Evolutionary conservation across 2,797 vertebrate genomes (phyloP).

Genomic region (Sebastes aleutianus): DNA sequence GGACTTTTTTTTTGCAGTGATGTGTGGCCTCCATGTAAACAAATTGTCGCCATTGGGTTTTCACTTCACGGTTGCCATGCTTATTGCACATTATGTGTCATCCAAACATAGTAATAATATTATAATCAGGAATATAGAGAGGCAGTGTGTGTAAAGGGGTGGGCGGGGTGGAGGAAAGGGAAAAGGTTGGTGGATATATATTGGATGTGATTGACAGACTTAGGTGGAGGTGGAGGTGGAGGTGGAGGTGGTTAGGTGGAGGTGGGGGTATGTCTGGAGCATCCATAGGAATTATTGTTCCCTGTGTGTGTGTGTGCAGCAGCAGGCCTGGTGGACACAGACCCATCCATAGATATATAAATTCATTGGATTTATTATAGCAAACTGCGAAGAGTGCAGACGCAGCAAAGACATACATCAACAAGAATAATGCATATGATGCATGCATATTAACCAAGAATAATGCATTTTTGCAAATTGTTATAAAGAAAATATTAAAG

Average conservation of each 20-base stretch:
- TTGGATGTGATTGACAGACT: constrained; percentile 84
- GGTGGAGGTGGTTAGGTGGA: constrained; percentile 61
- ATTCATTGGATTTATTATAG: constrained; percentile 66
- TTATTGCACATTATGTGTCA: constrained; percentile 29
- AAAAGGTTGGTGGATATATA: constrained; percentile 71
- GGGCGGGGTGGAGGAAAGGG: constrained; percentile 76
- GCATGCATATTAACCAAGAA: constrained; percentile 28
- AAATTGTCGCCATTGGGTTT: constrained; percentile 55
- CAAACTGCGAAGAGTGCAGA: constrained; percentile 68
- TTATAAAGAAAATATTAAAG: background rate
- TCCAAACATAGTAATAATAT: constrained; percentile 76
- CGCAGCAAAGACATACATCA: constrained; percentile 72
- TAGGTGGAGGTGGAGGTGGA: constrained; percentile 74
- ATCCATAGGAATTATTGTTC: constrained; percentile 80
- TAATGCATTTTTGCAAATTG: background rate
- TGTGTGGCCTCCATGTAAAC: constrained; percentile 71
- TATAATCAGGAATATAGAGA: constrained; percentile 69
- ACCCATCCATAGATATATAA: constrained; percentile 56
- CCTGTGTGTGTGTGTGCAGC: constrained; percentile 26
- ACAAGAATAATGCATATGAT: constrained; percentile 46
- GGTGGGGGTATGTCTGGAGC: constrained; percentile 74
- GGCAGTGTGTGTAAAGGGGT: constrained; percentile 64
- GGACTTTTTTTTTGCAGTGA: constrained; percentile 30
- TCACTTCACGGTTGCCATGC: constrained; percentile 44
- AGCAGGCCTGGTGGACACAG: constrained; percentile 70